phyloP scores from a whole-genome alignment of 2,888 invertebrate species.

The Nephrotoma flavescens region DNA sequence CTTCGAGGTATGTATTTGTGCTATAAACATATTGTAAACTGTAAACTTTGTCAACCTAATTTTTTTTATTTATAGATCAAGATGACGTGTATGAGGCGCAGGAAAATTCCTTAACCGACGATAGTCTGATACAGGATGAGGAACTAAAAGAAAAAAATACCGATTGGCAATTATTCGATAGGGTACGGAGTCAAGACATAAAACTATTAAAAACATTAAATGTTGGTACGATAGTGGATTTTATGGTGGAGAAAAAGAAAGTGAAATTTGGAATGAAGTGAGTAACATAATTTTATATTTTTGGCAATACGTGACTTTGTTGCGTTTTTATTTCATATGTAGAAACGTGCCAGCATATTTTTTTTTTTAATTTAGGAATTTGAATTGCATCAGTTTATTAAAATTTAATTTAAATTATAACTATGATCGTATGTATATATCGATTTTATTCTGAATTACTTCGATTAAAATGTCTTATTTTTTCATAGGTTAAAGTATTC shows the following conservation, averaged over 20 bases:
- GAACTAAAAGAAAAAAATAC: conserved; percentile 14
- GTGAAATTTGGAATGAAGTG: conserved; percentile 67
- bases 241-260: conserved; percentile 76
- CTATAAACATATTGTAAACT: not conserved
- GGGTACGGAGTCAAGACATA: conserved; percentile 51
- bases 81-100: conserved; percentile 20
- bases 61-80: conserved; percentile 6
- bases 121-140: conserved; percentile 7
- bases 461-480: too few species aligned
- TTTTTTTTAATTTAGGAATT: too few species aligned
- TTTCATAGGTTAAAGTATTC: too few species aligned
- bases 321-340: too few species aligned
- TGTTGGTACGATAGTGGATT: conserved; percentile 59
- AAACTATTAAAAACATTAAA: conserved; percentile 51
- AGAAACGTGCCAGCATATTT: too few species aligned
- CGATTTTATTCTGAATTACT: too few species aligned
- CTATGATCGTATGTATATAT: too few species aligned
- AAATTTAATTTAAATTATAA: too few species aligned
- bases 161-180: conserved; percentile 45
- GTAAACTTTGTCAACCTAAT: not conserved
- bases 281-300: conserved; percentile 25
- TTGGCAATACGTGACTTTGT: not conserved
- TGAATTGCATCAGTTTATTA: too few species aligned
- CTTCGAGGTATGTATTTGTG: not conserved
- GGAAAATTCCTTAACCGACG: conserved; percentile 10